Conservation (phyloP, 2,113 vertebrate genomes). For the Oncorhynchus keta region DNA sequence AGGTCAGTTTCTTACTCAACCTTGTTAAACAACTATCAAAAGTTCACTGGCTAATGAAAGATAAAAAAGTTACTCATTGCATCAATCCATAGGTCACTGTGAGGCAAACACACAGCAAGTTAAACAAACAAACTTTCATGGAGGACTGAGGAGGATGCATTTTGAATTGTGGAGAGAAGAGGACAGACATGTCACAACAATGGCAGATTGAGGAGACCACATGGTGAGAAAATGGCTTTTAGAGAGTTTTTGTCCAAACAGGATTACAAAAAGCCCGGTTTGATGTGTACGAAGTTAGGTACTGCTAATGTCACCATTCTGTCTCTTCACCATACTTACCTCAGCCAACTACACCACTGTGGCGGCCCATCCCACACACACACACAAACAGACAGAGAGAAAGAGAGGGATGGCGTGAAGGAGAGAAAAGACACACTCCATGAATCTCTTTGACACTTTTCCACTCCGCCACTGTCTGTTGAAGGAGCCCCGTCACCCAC, state of each 20-base stretch:
- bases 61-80: neutral
- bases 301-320: constrained; percentile 52
- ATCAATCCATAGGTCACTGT: neutral
- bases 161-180: neutral
- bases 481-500: constrained; percentile 49
- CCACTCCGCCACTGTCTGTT: constrained; percentile 57
- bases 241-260: constrained; percentile 42
- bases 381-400: constrained; percentile 49
- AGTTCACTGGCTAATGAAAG: too few species aligned
- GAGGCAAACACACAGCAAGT: too few species aligned
- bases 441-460: constrained; percentile 66
- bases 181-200: neutral
- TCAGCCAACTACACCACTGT: neutral
- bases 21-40: too few species aligned
- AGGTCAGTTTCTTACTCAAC: too few species aligned
- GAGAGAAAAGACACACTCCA: constrained; percentile 63
- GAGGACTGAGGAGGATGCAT: too few species aligned
- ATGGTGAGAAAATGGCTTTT: constrained; percentile 16
- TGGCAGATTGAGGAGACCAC: constrained; percentile 9
- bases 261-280: constrained; percentile 29
- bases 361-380: constrained; percentile 30
- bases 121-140: too few species aligned
- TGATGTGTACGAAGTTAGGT: constrained; percentile 36
- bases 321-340: constrained; percentile 52
- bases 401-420: constrained; percentile 50